Percentiles rank a stretch among this genome's conserved stretches.
Conservation (phyloP, 2,888 invertebrate genomes). For the Eurois occulta region DNA sequence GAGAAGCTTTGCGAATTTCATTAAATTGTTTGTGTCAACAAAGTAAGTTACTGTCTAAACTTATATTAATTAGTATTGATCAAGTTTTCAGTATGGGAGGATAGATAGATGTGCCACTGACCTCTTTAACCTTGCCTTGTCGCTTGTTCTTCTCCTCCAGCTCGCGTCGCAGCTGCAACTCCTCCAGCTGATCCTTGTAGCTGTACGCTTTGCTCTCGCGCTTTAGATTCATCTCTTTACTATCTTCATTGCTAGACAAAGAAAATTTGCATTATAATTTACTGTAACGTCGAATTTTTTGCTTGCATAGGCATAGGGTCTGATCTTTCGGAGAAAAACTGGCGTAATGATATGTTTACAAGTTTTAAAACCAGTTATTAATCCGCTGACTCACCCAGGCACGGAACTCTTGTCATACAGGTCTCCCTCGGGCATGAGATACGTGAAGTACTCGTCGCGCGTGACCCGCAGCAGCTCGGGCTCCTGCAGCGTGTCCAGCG, state of each 20-base stretch:
- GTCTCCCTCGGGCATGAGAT: constrained; percentile 96
- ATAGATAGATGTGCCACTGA: constrained; percentile 47
- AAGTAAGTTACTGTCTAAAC: too few relatives aligned
- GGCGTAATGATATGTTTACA: not conserved
- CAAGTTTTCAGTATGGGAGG: not conserved
- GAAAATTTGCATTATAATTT: not conserved
- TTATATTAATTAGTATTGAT: too few relatives aligned
- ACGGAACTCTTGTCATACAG: constrained; percentile 95
- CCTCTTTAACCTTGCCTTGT: constrained; percentile 94
- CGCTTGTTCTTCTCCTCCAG: constrained; percentile 96
- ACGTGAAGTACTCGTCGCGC: constrained; percentile 90
- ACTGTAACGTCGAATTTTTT: not conserved
- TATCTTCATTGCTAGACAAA: constrained; percentile 84
- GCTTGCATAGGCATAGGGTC: not conserved
- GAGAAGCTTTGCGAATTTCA: not conserved
- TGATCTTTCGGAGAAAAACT: not conserved
- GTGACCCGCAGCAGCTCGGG: constrained; percentile 93
- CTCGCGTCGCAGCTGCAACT: constrained; percentile 97
- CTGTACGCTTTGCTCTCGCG: constrained; percentile 99
- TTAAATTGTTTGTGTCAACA: not conserved
- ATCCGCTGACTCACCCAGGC: constrained; percentile 78
- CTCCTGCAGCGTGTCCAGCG: constrained; percentile 91
- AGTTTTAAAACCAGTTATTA: not conserved
- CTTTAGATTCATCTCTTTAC: constrained; percentile 94
- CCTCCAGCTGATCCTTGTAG: constrained; percentile 98